Percentiles rank a stretch among this genome's conserved stretches.
Conservation (phyloP, 2,888 invertebrate species). For the Minunthozetes semirufus region DNA sequence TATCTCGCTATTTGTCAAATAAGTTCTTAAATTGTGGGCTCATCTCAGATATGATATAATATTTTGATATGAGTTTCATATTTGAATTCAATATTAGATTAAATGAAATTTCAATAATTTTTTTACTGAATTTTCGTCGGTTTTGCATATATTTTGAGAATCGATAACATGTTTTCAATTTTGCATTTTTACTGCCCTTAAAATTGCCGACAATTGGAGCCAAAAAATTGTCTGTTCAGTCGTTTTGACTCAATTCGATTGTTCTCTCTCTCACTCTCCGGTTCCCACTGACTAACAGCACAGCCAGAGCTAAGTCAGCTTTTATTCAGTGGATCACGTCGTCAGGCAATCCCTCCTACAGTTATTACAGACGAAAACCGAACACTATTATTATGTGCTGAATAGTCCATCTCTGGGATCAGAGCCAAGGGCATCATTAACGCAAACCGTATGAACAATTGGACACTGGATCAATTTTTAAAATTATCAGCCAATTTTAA, state of each 20-base stretch:
- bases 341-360: slow-evolving; percentile 28
- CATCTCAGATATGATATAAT: no score
- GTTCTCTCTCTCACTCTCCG: neutral
- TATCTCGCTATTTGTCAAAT: neutral
- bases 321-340: neutral
- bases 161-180: slow-evolving; percentile 4
- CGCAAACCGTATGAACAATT: no score
- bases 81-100: no score
- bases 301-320: slow-evolving; percentile 6
- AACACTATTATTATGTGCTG: slow-evolving; percentile 24
- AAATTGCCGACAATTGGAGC: neutral
- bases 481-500: no score
- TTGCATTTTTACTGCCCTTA: neutral
- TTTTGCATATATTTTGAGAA: neutral
- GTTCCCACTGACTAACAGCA: neutral
- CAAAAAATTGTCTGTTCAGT: slow-evolving; percentile 14
- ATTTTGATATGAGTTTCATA: no score
- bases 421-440: no score
- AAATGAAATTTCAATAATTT: no score
- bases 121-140: no score
- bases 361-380: slow-evolving; percentile 22
- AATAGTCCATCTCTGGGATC: neutral
- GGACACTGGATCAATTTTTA: no score
- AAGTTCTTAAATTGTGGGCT: neutral
- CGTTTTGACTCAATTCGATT: slow-evolving; percentile 9